Evolutionary conservation across 2,888 invertebrate genomes (phyloP), one percentile per base, ranked within the genome.

Genomic region (Andrena praecox): DNA sequence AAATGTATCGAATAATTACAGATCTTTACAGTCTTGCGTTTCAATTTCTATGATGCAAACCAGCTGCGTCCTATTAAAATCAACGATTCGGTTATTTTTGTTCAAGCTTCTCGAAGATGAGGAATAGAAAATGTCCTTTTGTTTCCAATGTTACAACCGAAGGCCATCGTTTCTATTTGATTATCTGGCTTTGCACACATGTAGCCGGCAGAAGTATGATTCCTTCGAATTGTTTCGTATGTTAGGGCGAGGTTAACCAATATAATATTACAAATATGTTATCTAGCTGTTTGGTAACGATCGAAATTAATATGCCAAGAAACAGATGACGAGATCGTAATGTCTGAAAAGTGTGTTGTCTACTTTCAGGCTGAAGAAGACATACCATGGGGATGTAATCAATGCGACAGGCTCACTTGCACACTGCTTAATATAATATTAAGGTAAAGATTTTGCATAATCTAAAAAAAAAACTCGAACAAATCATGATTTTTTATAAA

Each of bases 371-470:
- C 82, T 76, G 85, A 89, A 87, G 86, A 86, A 87, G 86, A 86
- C 85, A 87, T 82, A 77, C 71, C 80, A 73, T 60, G 77, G 84
- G 68, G 72, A 70, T 29, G 77, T 87, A 85, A 90, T 85, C 86
- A 85, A 84, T 84, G 79, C 85, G 85, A 77, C 80, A 86, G 89
- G 85, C 83, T 85, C 85, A 85, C 86, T 85, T 88, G 85, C 88
- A 89, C 87, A 83, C 91, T 89, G 90, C 92, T 93, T 92, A 91
- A 92, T 90, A 83, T 93, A 93, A 90, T 91, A 88, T 91, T 93
- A 93, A 93, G 93, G 93, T 93, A 94, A 93, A 91, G 85, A 92
- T 93, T 93, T 93, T 93, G 90, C 91, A 93, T 93, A 93, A 92
- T 91, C 91, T 93, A 90, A 85, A 84, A 20, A 90, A 85, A 84